Conservation (phyloP, 2,888 invertebrate species). For the Rhimphoctona megacephalus region DNA sequence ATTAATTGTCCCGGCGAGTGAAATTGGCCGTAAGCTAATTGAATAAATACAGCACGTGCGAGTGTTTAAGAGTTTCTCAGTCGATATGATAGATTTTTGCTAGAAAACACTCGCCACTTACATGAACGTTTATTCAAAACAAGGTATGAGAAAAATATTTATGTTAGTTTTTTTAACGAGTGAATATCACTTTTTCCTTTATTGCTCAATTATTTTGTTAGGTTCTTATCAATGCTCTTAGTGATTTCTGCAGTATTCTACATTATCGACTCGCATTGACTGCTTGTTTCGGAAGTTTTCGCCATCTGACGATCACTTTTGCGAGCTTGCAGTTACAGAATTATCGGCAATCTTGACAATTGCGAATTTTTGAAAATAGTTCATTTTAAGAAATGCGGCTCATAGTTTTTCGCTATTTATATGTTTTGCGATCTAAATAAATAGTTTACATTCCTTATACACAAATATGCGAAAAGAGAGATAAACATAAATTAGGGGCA, state of each 20-base stretch:
- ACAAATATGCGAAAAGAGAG: too few relatives aligned
- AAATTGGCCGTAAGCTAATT: constrained; percentile 27
- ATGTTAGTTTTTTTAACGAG: not conserved
- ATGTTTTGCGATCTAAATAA: too few relatives aligned
- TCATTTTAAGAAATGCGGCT: not conserved
- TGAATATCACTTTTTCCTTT: constrained; percentile 17
- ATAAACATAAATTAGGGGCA: too few relatives aligned
- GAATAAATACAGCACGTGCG: not conserved
- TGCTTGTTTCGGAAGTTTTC: not conserved
- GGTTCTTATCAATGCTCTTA: not conserved
- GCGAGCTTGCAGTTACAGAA: not conserved
- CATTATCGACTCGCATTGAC: constrained; percentile 40
- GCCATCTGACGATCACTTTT: constrained; percentile 45
- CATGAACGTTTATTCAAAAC: not conserved
- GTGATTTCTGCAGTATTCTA: constrained; percentile 37
- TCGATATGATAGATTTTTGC: not conserved
- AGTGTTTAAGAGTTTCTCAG: not conserved
- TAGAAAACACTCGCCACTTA: not conserved
- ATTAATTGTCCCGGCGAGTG: constrained; percentile 28
- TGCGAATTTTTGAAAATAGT: not conserved
- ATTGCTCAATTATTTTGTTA: not conserved
- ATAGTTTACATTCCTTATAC: too few relatives aligned
- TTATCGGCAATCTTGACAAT: constrained; percentile 2
- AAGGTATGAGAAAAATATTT: not conserved
- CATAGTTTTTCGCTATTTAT: not conserved